A percentile compares a stretch with the other conserved stretches of the same genome.
Evolutionary conservation across 2,113 vertebrate genomes (phyloP).

Genomic region (Ploceus nigricollis): DNA sequence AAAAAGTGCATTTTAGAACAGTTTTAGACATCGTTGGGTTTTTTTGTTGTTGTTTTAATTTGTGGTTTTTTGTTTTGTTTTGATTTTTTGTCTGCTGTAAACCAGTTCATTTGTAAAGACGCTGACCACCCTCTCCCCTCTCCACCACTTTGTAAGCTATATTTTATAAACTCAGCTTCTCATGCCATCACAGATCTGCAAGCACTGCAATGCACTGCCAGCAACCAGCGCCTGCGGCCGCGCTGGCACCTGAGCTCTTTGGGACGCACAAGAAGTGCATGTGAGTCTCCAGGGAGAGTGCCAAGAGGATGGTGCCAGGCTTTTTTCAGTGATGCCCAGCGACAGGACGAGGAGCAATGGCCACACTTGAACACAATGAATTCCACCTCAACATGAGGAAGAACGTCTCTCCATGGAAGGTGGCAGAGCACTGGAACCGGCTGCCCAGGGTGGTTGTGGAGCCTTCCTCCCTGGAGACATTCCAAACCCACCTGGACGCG

Average conservation of each 20-base stretch:
- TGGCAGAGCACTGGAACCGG: background rate
- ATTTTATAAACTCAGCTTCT: background rate
- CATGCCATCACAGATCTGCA: rapidly evolving
- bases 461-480: background rate
- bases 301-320: background rate
- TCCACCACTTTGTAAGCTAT: rapidly evolving
- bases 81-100: background rate
- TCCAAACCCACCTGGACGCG: background rate
- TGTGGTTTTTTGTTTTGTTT: background rate
- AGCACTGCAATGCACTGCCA: rapidly evolving
- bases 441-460: background rate
- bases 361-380: background rate
- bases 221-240: too few species aligned
- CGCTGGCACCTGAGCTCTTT: rapidly evolving
- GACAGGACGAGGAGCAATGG: background rate
- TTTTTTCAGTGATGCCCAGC: background rate
- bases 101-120: background rate
- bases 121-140: rapidly evolving
- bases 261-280: background rate
- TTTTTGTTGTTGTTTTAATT: too few species aligned
- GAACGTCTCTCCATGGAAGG: background rate
- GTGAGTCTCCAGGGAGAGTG: rapidly evolving
- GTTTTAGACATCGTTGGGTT: background rate
- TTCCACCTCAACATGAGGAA: background rate
- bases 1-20: background rate